Evolutionary conservation across 2,113 vertebrate species (phyloP), one percentile per base, ranked within the genome.

Genomic region (Himantopus leucocephalus): DNA sequence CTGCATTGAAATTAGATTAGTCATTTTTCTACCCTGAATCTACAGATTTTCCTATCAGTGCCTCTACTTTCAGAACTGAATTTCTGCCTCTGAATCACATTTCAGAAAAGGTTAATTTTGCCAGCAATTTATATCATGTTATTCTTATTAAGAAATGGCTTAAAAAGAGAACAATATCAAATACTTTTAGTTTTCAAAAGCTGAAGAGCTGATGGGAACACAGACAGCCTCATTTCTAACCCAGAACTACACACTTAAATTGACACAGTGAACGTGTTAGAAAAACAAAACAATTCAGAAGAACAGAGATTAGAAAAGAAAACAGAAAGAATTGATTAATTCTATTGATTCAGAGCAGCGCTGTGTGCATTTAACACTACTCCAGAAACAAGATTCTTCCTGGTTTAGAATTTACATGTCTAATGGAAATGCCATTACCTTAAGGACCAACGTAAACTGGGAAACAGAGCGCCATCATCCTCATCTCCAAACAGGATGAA

Each of bases 221-320:
- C 18, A 85, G 41, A 39, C 14, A 12, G 24, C 9, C 9, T 30
- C 19, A 37, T 39, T 90, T 62, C 53, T 66, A 76, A 73, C 22
- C 27, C n/a, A 70, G 47, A 88, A 76, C 58, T 34, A 52, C 74
- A 68, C 39, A 50, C 12, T 55, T 64, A 20, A 83, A 78, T 37
- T 60, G 66, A 56, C 60, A 90, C 12, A 52, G 14, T 8, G 10
- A 45, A 37, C 2, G 7, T 74, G 66, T 66, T 70, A 88, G 41
- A 81, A 90, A 95, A 96, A 70, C 70, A 86, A 93, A 94, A 79
- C 72, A 80, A 80, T 62, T 85, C 67, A 85, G 84, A 81, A 91
- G 79, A 92, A 41, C 21, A 66, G 71, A 88, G 47, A 76, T 76
- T 72, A 88, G 53, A 45, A 48, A 83, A 70, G 1, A 9, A 71